Base-by-base conservation (phyloP, 2,113 vertebrate species). In the Ochotona princeps region DNA sequence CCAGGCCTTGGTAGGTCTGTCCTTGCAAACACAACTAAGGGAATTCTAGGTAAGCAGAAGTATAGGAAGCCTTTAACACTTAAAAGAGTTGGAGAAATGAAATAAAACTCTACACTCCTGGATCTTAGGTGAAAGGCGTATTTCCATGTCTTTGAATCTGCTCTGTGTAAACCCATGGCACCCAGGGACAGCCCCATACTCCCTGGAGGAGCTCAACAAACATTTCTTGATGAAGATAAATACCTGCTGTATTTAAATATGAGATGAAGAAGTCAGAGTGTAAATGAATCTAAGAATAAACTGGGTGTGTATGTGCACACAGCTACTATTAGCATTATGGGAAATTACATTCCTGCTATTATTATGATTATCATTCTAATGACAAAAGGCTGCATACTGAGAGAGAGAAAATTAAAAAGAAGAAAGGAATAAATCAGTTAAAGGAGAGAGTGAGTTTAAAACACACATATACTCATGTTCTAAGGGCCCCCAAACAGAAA, bases 361-460 rank as follows among this genome's bases (percentile, higher is more conserved):
- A 95, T 91, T 93, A 91, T 95, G 91, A 97, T 96, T 97, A 96
- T 95, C 92, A 92, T 96, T 93, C 89, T 95, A 95, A 97, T 97
- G 95, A 95, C 95, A 96, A 96, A 96, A 89, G 91, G 69, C 91
- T 93, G 89, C 94, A 90, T 69, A 92, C 92, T 89, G 96, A 96
- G 97, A 93, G 74, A 82, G 89, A 73, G 78, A 85, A 96, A 94
- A 92, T 94, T 93, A 89, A 87, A 78, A 92, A 96, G 90, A 85
- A 94, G 89, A 93, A 93, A 93, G 83, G 83, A 94, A 91, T 57
- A 87, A 93, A 93, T 97, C 92, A 94, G 94, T 88, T 87, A 67
- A 92, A 92, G 80, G 92, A 63, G 57, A 94, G 80, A 67, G 10
- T 44, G 76, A 91, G 89, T 94, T 96, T 93, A 89, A 96, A 87